Evolutionary conservation across 2,888 invertebrate genomes (phyloP), one percentile per base, ranked within the genome.

Genomic region (Syrphus vitripennis): DNA sequence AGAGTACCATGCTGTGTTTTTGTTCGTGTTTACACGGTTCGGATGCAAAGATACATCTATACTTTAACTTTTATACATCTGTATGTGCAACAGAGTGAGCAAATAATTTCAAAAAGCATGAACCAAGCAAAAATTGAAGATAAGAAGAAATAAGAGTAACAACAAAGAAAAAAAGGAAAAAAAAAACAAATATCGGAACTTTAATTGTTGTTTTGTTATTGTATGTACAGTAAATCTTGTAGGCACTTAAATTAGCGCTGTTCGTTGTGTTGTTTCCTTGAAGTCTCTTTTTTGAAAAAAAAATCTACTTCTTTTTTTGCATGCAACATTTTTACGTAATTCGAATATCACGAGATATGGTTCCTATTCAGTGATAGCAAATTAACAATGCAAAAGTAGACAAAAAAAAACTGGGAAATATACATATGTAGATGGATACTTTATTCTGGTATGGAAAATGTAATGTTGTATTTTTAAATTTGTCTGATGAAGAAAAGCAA

Each of bases 131-230:
- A 29, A 55, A 53, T 1, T n/a, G n/a, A 59, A 63, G 34, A 78
- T 50, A 55, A 55, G 53, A 40, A 42, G 26, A 4, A 61, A 61
- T 14, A 34, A 26, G 16, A 3, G 19, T 31, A 29, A 21, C 26
- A n/a, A 40, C 5, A 37, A 40, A 40, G 14, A 69, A 14, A 34
- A 42, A n/a, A n/a, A n/a, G n/a, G n/a, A n/a, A 53, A 31, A 48
- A 65, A 59, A 34, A 37, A 19, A 48, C 10, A 24, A 50, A n/a
- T 53, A 69, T 45, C 21, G 40, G 48, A 74, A 75, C 79, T 65
- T 75, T 79, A 75, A 83, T 83, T 83, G 83, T 83, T 83, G 83
- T 83, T 83, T 75, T 37, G 70, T 83, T 83, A 79, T 79, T n/a
- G n/a, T n/a, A n/a, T n/a, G n/a, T n/a, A n/a, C n/a, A n/a, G n/a